A percentile compares a stretch with the other conserved stretches of the same genome.
phyloP scores from a whole-genome alignment of 2,113 vertebrate species.

The Plecotus auritus region DNA sequence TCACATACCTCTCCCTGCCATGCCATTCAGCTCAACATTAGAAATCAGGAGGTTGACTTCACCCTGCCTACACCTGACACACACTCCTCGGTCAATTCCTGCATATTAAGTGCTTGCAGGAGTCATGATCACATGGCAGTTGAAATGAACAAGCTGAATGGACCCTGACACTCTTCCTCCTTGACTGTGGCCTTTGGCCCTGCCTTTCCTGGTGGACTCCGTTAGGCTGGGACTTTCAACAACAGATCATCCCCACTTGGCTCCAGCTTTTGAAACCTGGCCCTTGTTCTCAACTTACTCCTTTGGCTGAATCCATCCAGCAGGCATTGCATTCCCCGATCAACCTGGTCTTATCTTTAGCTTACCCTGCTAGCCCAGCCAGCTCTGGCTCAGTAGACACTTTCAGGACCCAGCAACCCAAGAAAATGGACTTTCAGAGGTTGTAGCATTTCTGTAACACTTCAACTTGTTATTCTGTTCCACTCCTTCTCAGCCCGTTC shows the following conservation, averaged over 20 bases:
- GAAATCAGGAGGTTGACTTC: not conserved
- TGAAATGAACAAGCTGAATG: not conserved
- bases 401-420: not conserved
- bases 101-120: not conserved
- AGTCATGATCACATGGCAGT: not conserved
- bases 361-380: not conserved
- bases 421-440: not conserved
- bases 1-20: not conserved
- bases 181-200: not conserved
- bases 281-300: not conserved
- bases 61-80: not conserved
- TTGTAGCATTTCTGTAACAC: not conserved
- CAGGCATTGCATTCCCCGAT: not conserved
- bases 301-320: not conserved
- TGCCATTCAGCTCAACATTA: not conserved
- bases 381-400: not conserved
- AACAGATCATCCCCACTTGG: not conserved
- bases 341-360: not conserved
- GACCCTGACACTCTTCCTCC: not conserved
- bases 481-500: not conserved
- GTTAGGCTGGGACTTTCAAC: not conserved
- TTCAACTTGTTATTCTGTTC: not conserved
- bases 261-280: constrained; percentile 9
- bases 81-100: not conserved
- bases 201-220: not conserved